Evolutionary conservation across 2,797 vertebrate genomes (phyloP).

Genomic region (Epinephelus coioides): DNA sequence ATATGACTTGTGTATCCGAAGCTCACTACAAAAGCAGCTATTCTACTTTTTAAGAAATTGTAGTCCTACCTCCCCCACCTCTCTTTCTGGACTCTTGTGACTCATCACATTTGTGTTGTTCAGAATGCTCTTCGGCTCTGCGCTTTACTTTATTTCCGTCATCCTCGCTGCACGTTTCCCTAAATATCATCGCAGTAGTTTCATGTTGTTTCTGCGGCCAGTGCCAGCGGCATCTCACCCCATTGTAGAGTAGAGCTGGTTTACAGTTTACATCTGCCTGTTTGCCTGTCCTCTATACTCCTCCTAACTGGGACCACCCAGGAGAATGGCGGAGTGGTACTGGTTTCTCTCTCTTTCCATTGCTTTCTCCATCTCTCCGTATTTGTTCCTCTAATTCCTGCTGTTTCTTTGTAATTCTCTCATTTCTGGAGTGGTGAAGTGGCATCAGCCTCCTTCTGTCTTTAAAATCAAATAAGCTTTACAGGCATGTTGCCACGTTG

Average conservation of each 20-base stretch:
- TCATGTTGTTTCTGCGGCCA: constrained; percentile 82
- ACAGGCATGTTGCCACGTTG: neutral
- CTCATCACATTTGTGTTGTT: constrained; percentile 55
- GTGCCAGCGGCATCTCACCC: constrained; percentile 84
- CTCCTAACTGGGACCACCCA: constrained; percentile 94
- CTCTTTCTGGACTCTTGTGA: constrained; percentile 39
- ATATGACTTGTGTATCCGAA: constrained; percentile 38
- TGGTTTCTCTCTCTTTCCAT: constrained; percentile 60
- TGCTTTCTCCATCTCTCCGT: constrained; percentile 49
- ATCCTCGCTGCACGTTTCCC: constrained; percentile 60
- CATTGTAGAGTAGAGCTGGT: constrained; percentile 88
- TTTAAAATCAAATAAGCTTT: constrained; percentile 16
- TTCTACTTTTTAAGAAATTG: constrained; percentile 28
- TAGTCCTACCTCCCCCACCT: neutral
- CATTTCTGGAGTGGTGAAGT: constrained; percentile 22
- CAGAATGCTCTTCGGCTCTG: constrained; percentile 18
- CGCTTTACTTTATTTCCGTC: constrained; percentile 35
- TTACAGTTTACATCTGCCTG: constrained; percentile 97
- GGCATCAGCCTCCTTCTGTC: constrained; percentile 25
- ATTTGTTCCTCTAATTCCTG: constrained; percentile 54
- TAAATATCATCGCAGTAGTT: constrained; percentile 73
- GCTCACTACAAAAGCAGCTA: constrained; percentile 31
- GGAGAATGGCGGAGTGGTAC: constrained; percentile 87
- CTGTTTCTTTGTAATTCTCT: constrained; percentile 43
- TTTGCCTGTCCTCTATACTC: constrained; percentile 94